Percentiles rank a stretch among this genome's conserved stretches.
These are phyloP conservation scores for Delphinus delphis DNA, from an alignment of 2,113 vertebrate genomes.

Conservation along the genomic window DNA sequence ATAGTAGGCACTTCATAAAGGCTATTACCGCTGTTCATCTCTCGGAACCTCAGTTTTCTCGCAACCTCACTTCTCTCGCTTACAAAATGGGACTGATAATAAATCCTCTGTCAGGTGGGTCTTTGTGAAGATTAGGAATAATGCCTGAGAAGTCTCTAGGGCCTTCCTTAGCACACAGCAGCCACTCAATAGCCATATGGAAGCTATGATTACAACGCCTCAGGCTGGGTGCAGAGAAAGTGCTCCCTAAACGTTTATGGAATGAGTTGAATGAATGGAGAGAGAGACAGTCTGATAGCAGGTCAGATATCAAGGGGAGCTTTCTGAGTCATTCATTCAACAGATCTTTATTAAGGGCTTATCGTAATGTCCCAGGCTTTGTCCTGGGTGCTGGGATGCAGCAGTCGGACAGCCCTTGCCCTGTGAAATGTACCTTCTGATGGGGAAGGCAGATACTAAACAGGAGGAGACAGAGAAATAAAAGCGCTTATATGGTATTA, in stretches of 20 bases:
- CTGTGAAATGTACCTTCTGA: neutral
- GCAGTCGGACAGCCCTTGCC: neutral
- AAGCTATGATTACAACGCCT: neutral
- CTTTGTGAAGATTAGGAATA: neutral
- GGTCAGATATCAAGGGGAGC: neutral
- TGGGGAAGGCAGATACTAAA: neutral
- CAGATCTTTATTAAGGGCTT: neutral
- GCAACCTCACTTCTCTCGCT: neutral
- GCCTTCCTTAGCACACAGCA: neutral
- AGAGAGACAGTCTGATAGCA: neutral
- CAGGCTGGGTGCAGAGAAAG: neutral
- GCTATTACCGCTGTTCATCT: neutral
- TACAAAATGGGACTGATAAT: neutral
- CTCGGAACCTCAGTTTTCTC: fast-evolving
- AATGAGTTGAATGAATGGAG: neutral
- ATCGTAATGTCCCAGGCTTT: neutral
- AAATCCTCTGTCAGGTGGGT: neutral
- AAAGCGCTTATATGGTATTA: neutral
- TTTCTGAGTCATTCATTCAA: neutral
- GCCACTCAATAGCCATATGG: neutral
- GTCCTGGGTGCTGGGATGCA: neutral
- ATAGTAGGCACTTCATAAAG: fast-evolving
- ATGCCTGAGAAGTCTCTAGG: neutral
- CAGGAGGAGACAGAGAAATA: neutral
- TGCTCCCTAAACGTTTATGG: neutral